Percentiles rank a stretch among this genome's conserved stretches.
phyloP scores from a whole-genome alignment of 2,888 invertebrate species.

The Dynastes tityus region DNA sequence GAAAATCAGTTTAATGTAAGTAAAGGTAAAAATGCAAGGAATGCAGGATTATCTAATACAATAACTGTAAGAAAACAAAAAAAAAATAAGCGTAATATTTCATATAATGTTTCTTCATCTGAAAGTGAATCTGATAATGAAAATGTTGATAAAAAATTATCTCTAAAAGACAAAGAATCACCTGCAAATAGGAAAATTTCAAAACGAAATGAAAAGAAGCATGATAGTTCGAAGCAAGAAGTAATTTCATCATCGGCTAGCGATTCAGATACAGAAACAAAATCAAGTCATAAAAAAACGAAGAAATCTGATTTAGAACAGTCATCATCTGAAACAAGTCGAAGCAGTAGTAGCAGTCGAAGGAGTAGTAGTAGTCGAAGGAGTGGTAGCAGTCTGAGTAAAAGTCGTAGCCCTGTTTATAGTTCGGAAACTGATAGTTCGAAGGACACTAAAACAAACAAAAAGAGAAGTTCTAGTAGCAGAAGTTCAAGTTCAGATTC shows the following conservation, averaged over 20 bases:
- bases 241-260: neutral
- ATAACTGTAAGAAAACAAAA: neutral
- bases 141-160: too few species aligned
- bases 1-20: neutral
- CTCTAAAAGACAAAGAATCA: too few species aligned
- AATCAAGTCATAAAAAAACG: neutral
- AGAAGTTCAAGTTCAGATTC: neutral
- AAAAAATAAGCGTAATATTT: neutral
- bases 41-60: neutral
- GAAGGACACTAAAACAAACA: conserved; percentile 17
- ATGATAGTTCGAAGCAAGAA: neutral
- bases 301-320: neutral
- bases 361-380: neutral
- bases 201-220: neutral
- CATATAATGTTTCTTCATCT: neutral
- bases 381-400: neutral
- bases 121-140: conserved; percentile 9
- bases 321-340: too few species aligned
- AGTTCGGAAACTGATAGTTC: conserved; percentile 1
- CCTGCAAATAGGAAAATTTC: neutral
- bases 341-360: neutral
- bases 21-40: neutral
- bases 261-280: neutral
- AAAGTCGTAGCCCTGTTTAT: neutral
- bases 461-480: neutral